phyloP scores from a whole-genome alignment of 2,113 vertebrate genomes.

The Dipodomys stephensi region DNA sequence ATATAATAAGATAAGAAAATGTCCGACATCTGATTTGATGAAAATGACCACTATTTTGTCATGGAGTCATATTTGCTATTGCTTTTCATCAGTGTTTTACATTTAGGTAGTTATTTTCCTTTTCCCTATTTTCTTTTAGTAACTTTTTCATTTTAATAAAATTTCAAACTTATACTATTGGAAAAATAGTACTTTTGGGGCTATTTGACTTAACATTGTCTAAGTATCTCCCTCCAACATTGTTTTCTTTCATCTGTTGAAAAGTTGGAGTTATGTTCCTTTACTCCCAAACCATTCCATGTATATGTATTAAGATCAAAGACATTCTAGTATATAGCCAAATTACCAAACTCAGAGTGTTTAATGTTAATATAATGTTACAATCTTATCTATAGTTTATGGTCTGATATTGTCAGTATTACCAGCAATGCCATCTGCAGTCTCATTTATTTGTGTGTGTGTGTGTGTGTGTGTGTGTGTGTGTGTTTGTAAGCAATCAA shows the following conservation, averaged over 20 bases:
- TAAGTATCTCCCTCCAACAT: neutral
- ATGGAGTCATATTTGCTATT: too few species aligned
- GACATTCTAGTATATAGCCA: slow-evolving; percentile 21
- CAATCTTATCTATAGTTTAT: neutral
- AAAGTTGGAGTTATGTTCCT: neutral
- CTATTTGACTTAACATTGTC: neutral
- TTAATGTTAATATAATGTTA: neutral
- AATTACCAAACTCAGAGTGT: neutral
- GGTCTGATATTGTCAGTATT: neutral
- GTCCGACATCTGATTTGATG: too few species aligned
- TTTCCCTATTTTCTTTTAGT: too few species aligned
- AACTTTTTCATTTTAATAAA: neutral
- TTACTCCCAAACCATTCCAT: neutral
- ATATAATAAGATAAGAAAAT: too few species aligned
- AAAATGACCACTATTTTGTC: too few species aligned
- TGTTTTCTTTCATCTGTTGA: neutral
- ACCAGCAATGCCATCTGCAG: neutral
- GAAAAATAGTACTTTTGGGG: neutral
- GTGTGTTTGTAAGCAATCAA: neutral
- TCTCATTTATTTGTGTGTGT: neutral
- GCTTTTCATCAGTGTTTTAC: too few species aligned
- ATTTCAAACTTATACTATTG: neutral
- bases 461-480: neutral
- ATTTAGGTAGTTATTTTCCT: too few species aligned
- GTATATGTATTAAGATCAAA: neutral